These are phyloP conservation scores for Aleadryas rufinucha DNA, from an alignment of 2,113 vertebrate genomes.

Conservation along the genomic window DNA sequence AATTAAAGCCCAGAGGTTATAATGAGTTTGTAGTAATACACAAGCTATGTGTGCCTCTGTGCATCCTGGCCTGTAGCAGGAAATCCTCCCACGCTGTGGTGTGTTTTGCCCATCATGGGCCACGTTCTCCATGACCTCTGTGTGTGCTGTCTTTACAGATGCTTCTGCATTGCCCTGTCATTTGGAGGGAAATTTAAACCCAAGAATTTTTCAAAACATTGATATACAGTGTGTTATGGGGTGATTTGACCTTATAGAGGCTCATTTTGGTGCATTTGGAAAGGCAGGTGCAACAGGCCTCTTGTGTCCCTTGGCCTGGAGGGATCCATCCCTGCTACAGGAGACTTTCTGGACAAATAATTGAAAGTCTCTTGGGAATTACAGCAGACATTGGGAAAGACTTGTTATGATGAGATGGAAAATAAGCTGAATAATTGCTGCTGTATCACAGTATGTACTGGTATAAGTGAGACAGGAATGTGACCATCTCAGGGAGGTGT, in stretches of 20 bases:
- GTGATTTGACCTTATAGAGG: neutral
- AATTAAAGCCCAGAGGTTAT: neutral
- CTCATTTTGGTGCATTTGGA: neutral
- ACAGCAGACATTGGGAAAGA: neutral
- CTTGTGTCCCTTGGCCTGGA: neutral
- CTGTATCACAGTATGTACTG: neutral
- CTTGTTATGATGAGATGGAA: neutral
- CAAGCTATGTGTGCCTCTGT: neutral
- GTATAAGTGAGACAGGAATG: neutral
- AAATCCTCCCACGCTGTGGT: neutral
- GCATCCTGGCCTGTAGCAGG: neutral
- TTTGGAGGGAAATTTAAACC: neutral
- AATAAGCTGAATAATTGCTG: neutral
- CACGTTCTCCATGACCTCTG: neutral
- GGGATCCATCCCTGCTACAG: neutral
- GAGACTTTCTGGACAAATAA: neutral
- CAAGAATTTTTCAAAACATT: neutral
- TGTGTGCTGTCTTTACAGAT: neutral
- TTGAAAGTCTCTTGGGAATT: neutral
- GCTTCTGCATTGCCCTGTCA: neutral
- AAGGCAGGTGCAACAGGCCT: neutral
- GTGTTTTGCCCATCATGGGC: neutral
- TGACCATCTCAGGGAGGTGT: neutral
- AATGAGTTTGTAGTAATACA: neutral
- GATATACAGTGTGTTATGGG: fast-evolving